These are phyloP conservation scores for Bombus confusus DNA, from an alignment of 1,140 invertebrate species.

Conservation along the genomic window DNA sequence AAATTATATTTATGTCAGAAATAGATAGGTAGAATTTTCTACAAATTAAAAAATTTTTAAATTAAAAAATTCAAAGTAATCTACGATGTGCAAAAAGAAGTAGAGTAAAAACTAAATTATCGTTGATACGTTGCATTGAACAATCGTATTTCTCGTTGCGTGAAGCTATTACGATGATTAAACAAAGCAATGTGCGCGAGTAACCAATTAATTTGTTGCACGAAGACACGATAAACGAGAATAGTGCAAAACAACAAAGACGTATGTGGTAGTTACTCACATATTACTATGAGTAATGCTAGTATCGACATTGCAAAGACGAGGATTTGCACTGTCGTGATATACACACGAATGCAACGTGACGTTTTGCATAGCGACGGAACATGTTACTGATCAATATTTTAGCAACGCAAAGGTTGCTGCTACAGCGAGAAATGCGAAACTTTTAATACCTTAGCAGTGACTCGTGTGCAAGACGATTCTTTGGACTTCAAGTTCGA, in stretches of 20 bases:
- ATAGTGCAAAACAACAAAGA: background rate
- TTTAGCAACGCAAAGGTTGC: slow-evolving; percentile 2
- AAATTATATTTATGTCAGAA: background rate
- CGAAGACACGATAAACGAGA: slow-evolving; percentile 12
- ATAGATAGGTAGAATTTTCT: background rate
- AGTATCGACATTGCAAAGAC: background rate
- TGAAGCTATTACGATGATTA: slow-evolving; percentile 13
- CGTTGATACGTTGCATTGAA: background rate
- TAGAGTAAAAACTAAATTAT: background rate
- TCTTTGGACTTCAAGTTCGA: background rate
- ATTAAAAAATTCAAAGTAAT: background rate
- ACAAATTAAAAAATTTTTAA: no score
- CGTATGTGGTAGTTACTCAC: background rate
- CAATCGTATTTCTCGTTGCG: background rate
- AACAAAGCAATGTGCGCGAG: slow-evolving; percentile 15
- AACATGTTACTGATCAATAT: slow-evolving; percentile 28
- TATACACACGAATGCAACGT: background rate
- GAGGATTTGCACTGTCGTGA: background rate
- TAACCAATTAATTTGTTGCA: slow-evolving; percentile 24
- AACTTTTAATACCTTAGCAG: background rate
- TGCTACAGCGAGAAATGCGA: background rate
- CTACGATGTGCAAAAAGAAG: background rate
- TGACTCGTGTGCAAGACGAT: background rate
- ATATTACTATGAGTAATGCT: slow-evolving; percentile 1
- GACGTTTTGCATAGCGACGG: background rate